Evolutionary conservation across 2,888 invertebrate genomes (phyloP).

Genomic region (Metellina segmentata): DNA sequence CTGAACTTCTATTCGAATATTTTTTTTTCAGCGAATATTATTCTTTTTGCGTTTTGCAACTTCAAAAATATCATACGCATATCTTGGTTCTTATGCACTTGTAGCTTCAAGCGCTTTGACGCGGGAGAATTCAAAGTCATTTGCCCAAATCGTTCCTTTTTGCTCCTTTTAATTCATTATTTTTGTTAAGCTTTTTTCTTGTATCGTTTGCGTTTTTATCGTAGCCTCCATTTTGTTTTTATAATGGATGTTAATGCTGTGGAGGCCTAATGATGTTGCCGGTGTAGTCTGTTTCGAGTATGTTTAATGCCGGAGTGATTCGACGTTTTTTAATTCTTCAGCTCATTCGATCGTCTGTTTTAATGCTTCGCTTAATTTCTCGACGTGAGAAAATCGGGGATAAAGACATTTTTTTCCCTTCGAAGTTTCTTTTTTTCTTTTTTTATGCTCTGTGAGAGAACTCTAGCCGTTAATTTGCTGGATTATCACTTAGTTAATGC

Average conservation of each 20-base stretch:
- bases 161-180: not conserved
- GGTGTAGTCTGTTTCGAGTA: not conserved
- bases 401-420: conserved; percentile 4
- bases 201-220: not conserved
- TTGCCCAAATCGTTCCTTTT: not conserved
- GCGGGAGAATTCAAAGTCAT: conserved; percentile 13
- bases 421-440: not conserved
- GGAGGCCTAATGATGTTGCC: conserved; percentile 5
- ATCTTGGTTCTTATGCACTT: conserved; percentile 44
- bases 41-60: not conserved
- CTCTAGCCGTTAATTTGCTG: conserved; percentile 59
- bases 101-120: not conserved
- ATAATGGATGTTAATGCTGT: not conserved
- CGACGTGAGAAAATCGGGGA: conserved; percentile 30
- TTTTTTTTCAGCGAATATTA: not conserved
- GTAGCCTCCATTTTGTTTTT: not conserved
- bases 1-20: not conserved
- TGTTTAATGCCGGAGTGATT: conserved; percentile 22
- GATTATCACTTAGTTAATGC: conserved; percentile 68
- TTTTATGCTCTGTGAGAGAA: not conserved
- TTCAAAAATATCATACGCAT: conserved; percentile 10
- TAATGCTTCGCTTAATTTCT: conserved; percentile 36
- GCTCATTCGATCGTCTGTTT: conserved; percentile 10
- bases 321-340: conserved; percentile 14
- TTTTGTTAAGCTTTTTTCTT: conserved; percentile 5